These are phyloP conservation scores for Drosophila anomelani DNA, from an alignment of 2,888 invertebrate species.

Conservation along the genomic window DNA sequence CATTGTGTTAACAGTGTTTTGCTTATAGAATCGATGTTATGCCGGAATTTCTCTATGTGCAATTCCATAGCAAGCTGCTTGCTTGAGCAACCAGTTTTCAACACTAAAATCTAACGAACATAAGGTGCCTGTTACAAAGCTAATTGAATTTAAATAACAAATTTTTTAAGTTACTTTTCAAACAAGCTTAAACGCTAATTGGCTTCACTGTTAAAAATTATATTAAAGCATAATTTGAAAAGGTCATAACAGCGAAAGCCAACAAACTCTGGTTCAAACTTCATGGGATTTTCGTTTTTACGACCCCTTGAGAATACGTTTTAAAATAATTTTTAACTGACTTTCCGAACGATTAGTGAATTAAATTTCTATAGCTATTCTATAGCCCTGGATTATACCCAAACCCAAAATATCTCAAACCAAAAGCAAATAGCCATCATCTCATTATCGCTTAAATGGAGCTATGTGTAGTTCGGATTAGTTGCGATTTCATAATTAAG, in stretches of 20 bases:
- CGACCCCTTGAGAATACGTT: too few species aligned
- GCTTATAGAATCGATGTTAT: too few species aligned
- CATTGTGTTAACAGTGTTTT: too few species aligned
- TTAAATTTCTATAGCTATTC: too few species aligned
- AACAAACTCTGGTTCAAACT: too few species aligned
- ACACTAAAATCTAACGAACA: too few species aligned
- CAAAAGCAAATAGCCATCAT: slow-evolving; percentile 20
- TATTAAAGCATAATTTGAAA: too few species aligned
- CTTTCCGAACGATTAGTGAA: not conserved
- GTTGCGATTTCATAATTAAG: slow-evolving; percentile 75
- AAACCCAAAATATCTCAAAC: not conserved
- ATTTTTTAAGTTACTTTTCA: not conserved
- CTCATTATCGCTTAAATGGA: slow-evolving; percentile 25
- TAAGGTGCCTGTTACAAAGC: not conserved
- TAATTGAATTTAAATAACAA: not conserved
- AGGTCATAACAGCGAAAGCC: too few species aligned
- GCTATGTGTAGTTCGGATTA: slow-evolving; percentile 63
- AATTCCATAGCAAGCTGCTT: too few species aligned
- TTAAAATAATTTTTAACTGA: not conserved
- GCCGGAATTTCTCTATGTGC: too few species aligned
- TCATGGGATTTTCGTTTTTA: too few species aligned
- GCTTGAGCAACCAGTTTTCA: too few species aligned
- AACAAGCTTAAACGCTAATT: slow-evolving; percentile 5
- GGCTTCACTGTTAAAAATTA: not conserved
- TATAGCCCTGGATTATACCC: not conserved